phyloP scores from a whole-genome alignment of 2,888 invertebrate genomes.

The Yponomeuta plumbellus region DNA sequence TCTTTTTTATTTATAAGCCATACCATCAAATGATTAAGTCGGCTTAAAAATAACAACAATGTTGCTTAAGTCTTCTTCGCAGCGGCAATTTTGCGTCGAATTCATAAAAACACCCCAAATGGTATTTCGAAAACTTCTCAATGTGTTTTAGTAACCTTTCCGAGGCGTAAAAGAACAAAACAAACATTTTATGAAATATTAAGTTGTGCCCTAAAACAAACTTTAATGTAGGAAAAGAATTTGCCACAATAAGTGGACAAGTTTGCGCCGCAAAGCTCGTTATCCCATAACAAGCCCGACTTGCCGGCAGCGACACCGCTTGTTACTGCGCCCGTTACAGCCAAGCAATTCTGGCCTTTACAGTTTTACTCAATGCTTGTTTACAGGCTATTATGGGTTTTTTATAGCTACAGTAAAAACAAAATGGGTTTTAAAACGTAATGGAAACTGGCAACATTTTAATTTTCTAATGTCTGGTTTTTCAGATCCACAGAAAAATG shows the following conservation, averaged over 20 bases:
- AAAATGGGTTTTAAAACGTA: slow-evolving; percentile 15
- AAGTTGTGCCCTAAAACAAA: slow-evolving; percentile 7
- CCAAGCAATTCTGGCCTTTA: slow-evolving; percentile 14
- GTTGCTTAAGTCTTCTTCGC: no score
- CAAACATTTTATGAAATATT: slow-evolving; percentile 7
- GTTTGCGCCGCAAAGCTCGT: slow-evolving; percentile 25
- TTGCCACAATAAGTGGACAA: slow-evolving; percentile 6
- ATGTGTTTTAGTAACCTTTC: not conserved
- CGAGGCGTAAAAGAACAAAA: not conserved
- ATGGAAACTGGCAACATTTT: slow-evolving; percentile 13
- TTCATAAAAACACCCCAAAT: not conserved
- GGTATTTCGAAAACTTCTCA: not conserved
- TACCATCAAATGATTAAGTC: no score
- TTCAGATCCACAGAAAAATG: not conserved
- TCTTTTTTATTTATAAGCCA: no score
- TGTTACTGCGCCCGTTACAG: slow-evolving; percentile 13
- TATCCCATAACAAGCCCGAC: slow-evolving; percentile 29
- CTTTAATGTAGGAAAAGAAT: slow-evolving; percentile 7
- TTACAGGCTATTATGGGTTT: slow-evolving; percentile 15
- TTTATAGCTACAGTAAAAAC: slow-evolving; percentile 11
- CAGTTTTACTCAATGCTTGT: slow-evolving; percentile 9
- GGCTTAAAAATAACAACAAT: no score
- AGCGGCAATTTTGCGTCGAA: no score
- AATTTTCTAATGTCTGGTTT: slow-evolving; percentile 4
- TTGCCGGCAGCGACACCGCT: slow-evolving; percentile 22